Evolutionary conservation across 1,140 invertebrate species (phyloP), one percentile per base, ranked within the genome.

Genomic region (Epicauta chinensis): DNA sequence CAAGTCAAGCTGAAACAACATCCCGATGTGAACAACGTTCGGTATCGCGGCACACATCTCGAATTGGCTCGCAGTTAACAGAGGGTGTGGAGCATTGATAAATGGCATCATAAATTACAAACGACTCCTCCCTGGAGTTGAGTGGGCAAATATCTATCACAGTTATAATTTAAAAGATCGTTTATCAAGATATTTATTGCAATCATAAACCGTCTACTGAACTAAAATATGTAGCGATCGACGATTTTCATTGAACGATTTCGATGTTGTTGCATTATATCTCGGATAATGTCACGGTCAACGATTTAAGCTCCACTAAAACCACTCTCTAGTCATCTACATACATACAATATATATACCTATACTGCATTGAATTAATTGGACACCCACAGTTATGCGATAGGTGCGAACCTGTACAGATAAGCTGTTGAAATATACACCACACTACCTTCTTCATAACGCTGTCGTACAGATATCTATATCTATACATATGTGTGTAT

Each of bases 11-110:
- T 59, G 60, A 67, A 66, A 68, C 66, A 68, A 66, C 65, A 64
- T 61, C 62, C 56, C 61, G 61, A 61, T 54, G 53, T 58, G 55
- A 58, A 55, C 53, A 53, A 43, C 41, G 45, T 40, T 53, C 52
- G 52, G 58, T 68, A 67, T 69, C 66, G 55, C 52, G 36, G 56
- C 67, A 64, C 58, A 68, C 61, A 69, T 71, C 67, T 71, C 60
- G 66, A 71, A 71, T 70, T 71, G 66, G 69, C 64, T 69, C 64
- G 61, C 60, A 71, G 67, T 71, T 67, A 69, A 68, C 67, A 68
- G 67, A 69, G 69, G 69, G 69, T 69, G 69, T 69, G 69, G 66
- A 69, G 61, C 65, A 53, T 65, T 69, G 69, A 71, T 71, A 70
- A 71, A 71, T 71, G 67, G 62, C 51, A 42, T 54, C 58, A 67